phyloP scores from a whole-genome alignment of 2,113 vertebrate genomes.

The Ahaetulla prasina region DNA sequence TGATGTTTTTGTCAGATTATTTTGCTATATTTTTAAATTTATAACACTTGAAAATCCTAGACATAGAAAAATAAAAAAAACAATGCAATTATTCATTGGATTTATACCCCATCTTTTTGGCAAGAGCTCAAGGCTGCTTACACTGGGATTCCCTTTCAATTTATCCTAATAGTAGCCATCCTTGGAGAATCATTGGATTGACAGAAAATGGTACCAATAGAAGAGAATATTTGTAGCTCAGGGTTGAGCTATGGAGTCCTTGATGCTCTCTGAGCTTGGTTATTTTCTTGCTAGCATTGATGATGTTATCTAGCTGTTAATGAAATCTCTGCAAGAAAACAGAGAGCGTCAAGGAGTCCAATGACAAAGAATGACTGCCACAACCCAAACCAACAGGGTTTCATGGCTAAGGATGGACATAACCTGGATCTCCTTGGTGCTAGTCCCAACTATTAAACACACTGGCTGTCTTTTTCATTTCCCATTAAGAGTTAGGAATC shows the following conservation, averaged over 20 bases:
- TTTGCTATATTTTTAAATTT: background rate
- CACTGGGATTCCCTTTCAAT: background rate
- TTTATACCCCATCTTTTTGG: background rate
- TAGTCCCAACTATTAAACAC: background rate
- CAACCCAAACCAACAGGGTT: background rate
- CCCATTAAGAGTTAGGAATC: background rate
- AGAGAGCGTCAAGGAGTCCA: background rate
- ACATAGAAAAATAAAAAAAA: background rate
- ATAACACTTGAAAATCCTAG: background rate
- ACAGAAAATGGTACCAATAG: background rate
- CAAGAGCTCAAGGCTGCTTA: background rate
- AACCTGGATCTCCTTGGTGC: background rate
- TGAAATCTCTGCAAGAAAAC: background rate
- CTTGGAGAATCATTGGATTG: background rate
- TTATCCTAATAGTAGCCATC: background rate
- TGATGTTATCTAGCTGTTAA: background rate
- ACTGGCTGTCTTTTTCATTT: background rate
- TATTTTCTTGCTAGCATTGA: background rate
- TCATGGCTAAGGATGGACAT: background rate
- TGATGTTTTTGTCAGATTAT: background rate
- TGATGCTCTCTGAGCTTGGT: background rate
- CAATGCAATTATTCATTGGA: background rate
- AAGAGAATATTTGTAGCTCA: background rate
- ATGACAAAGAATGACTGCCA: background rate
- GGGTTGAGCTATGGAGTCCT: background rate